Evolutionary conservation across 2,113 vertebrate genomes (phyloP).

Genomic region (Abramis brama): DNA sequence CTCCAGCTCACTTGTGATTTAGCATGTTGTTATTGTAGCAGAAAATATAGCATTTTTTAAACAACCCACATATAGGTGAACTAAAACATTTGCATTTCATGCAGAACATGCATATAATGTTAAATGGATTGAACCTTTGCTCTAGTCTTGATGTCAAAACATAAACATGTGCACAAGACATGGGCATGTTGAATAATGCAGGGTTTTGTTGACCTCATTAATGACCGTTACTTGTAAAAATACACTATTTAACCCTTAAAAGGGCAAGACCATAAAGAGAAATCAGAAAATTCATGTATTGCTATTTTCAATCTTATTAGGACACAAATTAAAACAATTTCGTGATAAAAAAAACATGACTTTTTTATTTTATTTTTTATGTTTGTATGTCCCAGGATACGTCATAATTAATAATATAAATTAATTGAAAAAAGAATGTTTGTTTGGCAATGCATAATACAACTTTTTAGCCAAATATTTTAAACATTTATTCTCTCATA

Average conservation of each 20-base stretch:
- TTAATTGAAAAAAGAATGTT: too few relatives aligned
- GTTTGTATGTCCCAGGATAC: too few relatives aligned
- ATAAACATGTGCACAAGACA: not conserved
- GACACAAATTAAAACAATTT: too few relatives aligned
- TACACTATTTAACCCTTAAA: not conserved
- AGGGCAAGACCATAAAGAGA: too few relatives aligned
- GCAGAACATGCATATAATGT: not conserved
- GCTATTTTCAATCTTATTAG: too few relatives aligned
- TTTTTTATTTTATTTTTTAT: too few relatives aligned
- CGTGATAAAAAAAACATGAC: too few relatives aligned
- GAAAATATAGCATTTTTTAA: not conserved
- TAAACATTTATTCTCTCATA: too few relatives aligned
- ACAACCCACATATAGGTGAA: not conserved
- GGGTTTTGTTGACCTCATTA: not conserved
- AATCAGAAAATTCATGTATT: too few relatives aligned
- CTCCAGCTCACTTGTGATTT: not conserved
- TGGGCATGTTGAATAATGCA: not conserved
- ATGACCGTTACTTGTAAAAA: not conserved
- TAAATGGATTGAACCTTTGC: not conserved
- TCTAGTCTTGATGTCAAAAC: not conserved
- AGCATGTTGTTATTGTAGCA: constrained; percentile 5
- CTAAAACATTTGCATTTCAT: not conserved
- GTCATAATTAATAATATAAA: too few relatives aligned
- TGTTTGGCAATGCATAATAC: too few relatives aligned
- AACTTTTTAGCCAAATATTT: too few relatives aligned